Conservation (phyloP, 2,888 invertebrate species). For the Fabriciana adippe region DNA sequence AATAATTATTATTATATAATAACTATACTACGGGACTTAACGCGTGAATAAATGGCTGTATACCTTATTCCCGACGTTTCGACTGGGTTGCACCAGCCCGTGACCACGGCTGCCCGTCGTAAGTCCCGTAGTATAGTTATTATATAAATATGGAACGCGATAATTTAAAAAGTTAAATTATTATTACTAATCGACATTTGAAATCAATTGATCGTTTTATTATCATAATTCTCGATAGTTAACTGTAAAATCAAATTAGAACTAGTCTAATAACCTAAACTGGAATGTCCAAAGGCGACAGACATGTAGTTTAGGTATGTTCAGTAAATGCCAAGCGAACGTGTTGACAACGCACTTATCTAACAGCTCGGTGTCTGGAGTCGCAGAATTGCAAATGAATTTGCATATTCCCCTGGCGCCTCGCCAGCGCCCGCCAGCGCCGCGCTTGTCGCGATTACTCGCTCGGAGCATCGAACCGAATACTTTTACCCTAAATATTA, state of each 20-base stretch:
- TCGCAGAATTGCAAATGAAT: slow-evolving; percentile 66
- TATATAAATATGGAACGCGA: too few relatives aligned
- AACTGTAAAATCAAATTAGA: background rate
- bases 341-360: slow-evolving; percentile 56
- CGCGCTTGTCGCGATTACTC: slow-evolving; percentile 48
- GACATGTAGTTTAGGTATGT: slow-evolving; percentile 15
- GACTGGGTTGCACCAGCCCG: too few relatives aligned
- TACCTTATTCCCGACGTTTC: too few relatives aligned
- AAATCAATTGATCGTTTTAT: too few relatives aligned
- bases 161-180: too few relatives aligned
- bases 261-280: slow-evolving; percentile 3
- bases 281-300: background rate
- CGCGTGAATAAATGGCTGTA: too few relatives aligned
- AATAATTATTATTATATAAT: too few relatives aligned
- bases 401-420: slow-evolving; percentile 67
- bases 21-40: too few relatives aligned
- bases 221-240: background rate
- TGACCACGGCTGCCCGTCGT: too few relatives aligned
- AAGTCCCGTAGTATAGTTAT: too few relatives aligned
- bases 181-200: too few relatives aligned
- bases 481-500: slow-evolving; percentile 34
- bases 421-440: slow-evolving; percentile 50
- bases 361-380: slow-evolving; percentile 47
- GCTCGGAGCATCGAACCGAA: slow-evolving; percentile 37
- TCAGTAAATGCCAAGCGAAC: slow-evolving; percentile 42